Base-by-base conservation (phyloP, 2,888 invertebrate species). In the Xanthia togata region DNA sequence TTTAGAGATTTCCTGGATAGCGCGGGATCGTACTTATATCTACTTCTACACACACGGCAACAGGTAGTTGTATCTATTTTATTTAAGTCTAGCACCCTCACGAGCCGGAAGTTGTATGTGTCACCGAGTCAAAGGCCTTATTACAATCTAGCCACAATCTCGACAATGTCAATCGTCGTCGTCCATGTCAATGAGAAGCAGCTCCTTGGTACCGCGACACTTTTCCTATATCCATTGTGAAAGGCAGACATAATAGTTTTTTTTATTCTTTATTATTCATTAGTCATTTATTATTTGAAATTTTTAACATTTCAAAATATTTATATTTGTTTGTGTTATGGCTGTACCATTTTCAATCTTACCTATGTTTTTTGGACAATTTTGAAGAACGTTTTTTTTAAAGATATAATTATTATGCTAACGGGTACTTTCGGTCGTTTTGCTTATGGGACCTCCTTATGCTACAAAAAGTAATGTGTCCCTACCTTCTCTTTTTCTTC, bases 401-500 rank as follows among this genome's bases (percentile, higher is more conserved):
- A 20, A 57, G 20, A n/a, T 76, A 38, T 26, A 2, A 23, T 47
- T n/a, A 57, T 38, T 35, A 31, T 38, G 1, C 20, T n/a, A 50
- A 20, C n/a, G 17, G 55, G 23, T 3, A 38, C 57, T 38, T 64
- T 62, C 41, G 11, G n/a, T 64, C 9, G 23, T 31, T 64, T 59
- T 76, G n/a, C 59, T 68, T 47, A 38, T 64, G 47, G 38, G 35
- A 76, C 23, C 62, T 31, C 23, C 62, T 31, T 69, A 31, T 41
- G 26, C 23, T 31, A 71, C 38, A 57, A 20, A 69, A 68, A 9
- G 14, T 14, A 41, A 50, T 50, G 17, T 78, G 38, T 2, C 68
- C 67, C 87, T 96, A 98, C 98, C 98, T 98, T 94, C 97, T 97
- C 95, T 97, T 97, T 96, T 98, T 98, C 90, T 98, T 97, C 95